Evolutionary conservation across 2,113 vertebrate genomes (phyloP), one percentile per base, ranked within the genome.

Genomic region (Anarhynchus alexandrinus): DNA sequence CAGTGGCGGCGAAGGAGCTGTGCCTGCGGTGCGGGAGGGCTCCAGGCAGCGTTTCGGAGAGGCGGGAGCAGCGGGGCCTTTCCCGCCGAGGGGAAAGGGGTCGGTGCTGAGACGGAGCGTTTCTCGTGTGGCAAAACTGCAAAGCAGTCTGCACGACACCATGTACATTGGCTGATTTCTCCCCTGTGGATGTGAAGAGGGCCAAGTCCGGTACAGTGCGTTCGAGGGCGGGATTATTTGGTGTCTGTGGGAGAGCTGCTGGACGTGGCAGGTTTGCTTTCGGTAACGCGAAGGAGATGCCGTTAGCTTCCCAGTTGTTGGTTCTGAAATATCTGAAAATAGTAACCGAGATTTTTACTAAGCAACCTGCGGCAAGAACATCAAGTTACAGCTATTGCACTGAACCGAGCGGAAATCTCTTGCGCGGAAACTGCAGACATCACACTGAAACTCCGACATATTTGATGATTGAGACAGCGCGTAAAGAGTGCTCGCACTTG

Each of bases 201-300:
- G 32, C 64, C 32, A 12, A 3, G 15, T 16, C 12, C 16, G 34
- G 43, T 29, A 0, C 13, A 6, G 34, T 5, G 22, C 40, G 26
- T 43, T 49, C 3, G 30, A 51, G 59, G 51, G 15, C 29, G 70
- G 86, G 85, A 8, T 84, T 51, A 16, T 87, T 61, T 55, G 59
- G 34, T 76, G 72, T 26, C 51, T 52, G 40, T 17, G 67, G 67
- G 83, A 76, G 72, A 91, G 76, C 77, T 61, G 54, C 82, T 85
- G 76, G 36, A 21, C 42, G 36, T 30, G 83, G 67, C 71, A 43
- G 43, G 5, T n/a, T 57, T 0, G 0, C n/a, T 70, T n/a, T 47
- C 0, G 0, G 6, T 78, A 43, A 16, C 0, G 1, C 1, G 30
- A 25, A 51, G 2, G 67, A 82, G 78, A 27, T 3, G 11, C 51